Conservation (phyloP, 2,888 invertebrate genomes). For the Polydrusus pterygomalis region DNA sequence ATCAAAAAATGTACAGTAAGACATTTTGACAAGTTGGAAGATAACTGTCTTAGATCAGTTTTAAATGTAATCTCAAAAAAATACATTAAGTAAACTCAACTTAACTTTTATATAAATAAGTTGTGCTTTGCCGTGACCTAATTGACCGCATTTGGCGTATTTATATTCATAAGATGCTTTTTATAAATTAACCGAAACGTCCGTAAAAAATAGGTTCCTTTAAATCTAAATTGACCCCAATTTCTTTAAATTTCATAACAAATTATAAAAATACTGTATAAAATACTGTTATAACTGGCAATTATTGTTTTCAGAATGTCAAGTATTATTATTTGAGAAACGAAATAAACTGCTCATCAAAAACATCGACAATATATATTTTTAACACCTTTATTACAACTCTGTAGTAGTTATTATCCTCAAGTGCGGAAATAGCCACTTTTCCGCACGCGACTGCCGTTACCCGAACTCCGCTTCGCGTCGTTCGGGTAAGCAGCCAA, state of each 20-base stretch:
- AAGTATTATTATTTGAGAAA: conserved; percentile 18
- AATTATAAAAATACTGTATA: conserved; percentile 4
- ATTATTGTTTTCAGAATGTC: conserved; percentile 9
- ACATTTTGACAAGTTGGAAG: too few species aligned
- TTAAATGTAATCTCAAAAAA: not conserved
- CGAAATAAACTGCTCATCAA: too few species aligned
- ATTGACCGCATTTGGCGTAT: not conserved
- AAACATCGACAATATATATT: too few species aligned
- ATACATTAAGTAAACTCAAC: conserved; percentile 2
- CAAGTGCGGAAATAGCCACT: too few species aligned
- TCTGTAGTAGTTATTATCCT: too few species aligned
- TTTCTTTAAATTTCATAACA: conserved; percentile 12
- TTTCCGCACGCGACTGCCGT: too few species aligned
- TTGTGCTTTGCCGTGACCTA: conserved; percentile 3
- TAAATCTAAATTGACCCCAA: not conserved
- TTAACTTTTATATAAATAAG: not conserved
- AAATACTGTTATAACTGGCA: conserved; percentile 7
- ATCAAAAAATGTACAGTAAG: too few species aligned
- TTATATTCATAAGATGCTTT: not conserved
- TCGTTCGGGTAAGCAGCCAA: too few species aligned
- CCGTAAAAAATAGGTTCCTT: not conserved
- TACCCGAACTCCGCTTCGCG: too few species aligned
- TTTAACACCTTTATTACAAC: too few species aligned
- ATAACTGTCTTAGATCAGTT: too few species aligned
- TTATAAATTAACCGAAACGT: conserved; percentile 11